phyloP scores from a whole-genome alignment of 2,888 invertebrate genomes.

The Nowickia ferox region DNA sequence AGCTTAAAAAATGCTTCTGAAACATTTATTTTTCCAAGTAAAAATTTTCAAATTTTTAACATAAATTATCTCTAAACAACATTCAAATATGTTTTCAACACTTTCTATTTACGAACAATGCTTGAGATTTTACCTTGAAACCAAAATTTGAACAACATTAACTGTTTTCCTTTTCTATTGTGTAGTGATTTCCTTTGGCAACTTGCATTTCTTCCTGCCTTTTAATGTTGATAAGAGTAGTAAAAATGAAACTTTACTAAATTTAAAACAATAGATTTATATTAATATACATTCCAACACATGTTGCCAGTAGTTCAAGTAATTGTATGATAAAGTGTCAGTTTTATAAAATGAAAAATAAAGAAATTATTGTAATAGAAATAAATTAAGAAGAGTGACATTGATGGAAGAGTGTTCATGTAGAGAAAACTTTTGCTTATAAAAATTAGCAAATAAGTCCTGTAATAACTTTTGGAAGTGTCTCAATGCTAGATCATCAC shows the following conservation, averaged over 20 bases:
- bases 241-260: neutral
- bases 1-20: neutral
- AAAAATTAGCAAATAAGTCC: too few relatives aligned
- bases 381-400: too few relatives aligned
- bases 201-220: constrained; percentile 5
- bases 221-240: neutral
- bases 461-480: too few relatives aligned
- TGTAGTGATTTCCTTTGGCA: constrained; percentile 1
- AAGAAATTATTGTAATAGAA: too few relatives aligned
- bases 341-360: too few relatives aligned
- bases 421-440: too few relatives aligned
- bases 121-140: constrained; percentile 7
- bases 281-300: constrained; percentile 19
- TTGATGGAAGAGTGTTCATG: too few relatives aligned
- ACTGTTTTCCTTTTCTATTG: neutral
- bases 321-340: too few relatives aligned
- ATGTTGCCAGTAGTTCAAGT: neutral
- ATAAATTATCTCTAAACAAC: too few relatives aligned
- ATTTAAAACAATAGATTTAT: constrained; percentile 12
- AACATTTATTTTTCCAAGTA: neutral
- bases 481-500: too few relatives aligned
- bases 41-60: too few relatives aligned
- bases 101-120: neutral
- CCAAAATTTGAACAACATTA: neutral
- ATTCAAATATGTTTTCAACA: too few relatives aligned